A percentile compares a stretch with the other conserved stretches of the same genome.
Evolutionary conservation across 2,113 vertebrate species (phyloP).

Genomic region (Anarrhichthys ocellatus): DNA sequence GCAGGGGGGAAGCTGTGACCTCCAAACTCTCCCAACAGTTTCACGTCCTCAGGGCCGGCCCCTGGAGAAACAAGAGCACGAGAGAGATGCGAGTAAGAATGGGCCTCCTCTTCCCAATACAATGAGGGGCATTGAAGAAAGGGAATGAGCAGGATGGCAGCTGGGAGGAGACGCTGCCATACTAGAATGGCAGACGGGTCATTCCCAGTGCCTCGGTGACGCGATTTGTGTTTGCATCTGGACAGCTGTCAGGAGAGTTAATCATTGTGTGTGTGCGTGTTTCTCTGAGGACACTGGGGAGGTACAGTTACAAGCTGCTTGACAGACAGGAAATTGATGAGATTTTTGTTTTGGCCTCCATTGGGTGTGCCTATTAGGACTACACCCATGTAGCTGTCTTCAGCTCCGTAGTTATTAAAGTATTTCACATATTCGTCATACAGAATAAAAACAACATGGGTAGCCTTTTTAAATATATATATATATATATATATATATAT

Average conservation of each 20-base stretch:
- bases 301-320: slow-evolving; percentile 29
- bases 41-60: slow-evolving; percentile 70
- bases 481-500: too few species aligned
- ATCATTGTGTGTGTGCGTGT: slow-evolving; percentile 16
- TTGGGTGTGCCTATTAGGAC: slow-evolving; percentile 21
- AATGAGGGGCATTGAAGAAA: slow-evolving; percentile 74
- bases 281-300: slow-evolving; percentile 24
- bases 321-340: slow-evolving; percentile 34
- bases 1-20: slow-evolving; percentile 43
- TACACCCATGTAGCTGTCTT: slow-evolving; percentile 7
- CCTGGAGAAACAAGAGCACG: slow-evolving; percentile 78
- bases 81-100: slow-evolving; percentile 77
- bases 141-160: slow-evolving; percentile 56
- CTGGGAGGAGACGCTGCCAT: slow-evolving; percentile 62
- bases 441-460: slow-evolving; percentile 3
- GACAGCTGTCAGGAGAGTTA: slow-evolving; percentile 56
- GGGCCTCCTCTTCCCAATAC: slow-evolving; percentile 73
- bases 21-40: slow-evolving; percentile 64
- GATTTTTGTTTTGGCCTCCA: slow-evolving; percentile 21
- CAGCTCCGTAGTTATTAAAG: neutral
- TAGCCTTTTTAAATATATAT: neutral
- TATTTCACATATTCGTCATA: slow-evolving; percentile 11
- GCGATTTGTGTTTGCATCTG: slow-evolving; percentile 60
- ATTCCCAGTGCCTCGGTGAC: slow-evolving; percentile 35
- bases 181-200: slow-evolving; percentile 51